phyloP scores from a whole-genome alignment of 2,113 vertebrate species.

The Psittacus erithacus region DNA sequence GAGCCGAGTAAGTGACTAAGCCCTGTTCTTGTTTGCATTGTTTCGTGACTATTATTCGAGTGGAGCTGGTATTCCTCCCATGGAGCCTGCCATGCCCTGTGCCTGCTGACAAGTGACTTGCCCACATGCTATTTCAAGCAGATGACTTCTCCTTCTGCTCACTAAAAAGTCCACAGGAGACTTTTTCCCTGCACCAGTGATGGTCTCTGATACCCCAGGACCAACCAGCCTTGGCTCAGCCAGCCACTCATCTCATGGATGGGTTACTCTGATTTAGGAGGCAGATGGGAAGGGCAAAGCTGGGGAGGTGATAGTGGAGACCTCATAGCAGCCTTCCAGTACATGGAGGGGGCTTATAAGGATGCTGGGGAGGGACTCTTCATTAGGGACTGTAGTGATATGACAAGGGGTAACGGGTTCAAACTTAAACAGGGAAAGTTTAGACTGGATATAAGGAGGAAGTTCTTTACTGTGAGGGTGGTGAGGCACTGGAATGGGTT shows the following conservation, averaged over 20 bases:
- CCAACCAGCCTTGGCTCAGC: not conserved
- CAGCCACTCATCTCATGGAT: accelerated
- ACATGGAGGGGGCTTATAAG: too few species aligned
- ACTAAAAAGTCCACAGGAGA: not conserved
- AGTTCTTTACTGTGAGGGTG: too few species aligned
- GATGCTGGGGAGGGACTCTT: too few species aligned
- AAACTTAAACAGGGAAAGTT: too few species aligned
- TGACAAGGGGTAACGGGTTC: too few species aligned
- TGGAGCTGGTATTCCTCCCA: not conserved
- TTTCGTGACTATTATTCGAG: not conserved
- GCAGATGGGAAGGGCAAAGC: not conserved
- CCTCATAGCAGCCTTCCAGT: too few species aligned
- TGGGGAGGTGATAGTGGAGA: too few species aligned
- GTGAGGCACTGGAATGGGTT: too few species aligned
- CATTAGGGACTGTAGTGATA: too few species aligned
- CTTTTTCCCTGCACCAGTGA: not conserved
- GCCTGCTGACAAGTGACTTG: not conserved
- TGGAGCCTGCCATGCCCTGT: not conserved
- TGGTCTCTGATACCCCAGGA: not conserved
- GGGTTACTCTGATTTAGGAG: not conserved
- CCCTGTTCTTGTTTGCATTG: conserved; percentile 31
- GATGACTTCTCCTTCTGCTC: not conserved
- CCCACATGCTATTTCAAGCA: accelerated
- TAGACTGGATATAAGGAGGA: too few species aligned
- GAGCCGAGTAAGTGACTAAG: conserved; percentile 45